A percentile compares a stretch with the other conserved stretches of the same genome.
Conservation (phyloP, 2,888 invertebrate species). For the Mystacides longicornis region DNA sequence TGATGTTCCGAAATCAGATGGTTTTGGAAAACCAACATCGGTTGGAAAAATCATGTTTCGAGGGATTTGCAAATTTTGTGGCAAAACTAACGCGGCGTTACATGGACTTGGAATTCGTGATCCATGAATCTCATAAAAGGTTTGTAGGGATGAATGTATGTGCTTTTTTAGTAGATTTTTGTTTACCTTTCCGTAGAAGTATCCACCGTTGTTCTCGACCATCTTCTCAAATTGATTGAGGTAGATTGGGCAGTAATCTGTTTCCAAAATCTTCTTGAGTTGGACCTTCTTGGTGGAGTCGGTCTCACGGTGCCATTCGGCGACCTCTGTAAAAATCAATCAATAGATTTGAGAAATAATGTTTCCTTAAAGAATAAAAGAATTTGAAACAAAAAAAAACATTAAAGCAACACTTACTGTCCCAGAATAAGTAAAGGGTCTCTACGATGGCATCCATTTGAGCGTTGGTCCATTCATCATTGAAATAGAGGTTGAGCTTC, state of each 20-base stretch:
- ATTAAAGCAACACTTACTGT: too few relatives aligned
- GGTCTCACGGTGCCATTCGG: conserved; percentile 26
- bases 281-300: conserved; percentile 24
- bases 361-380: neutral
- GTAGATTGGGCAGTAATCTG: conserved; percentile 26
- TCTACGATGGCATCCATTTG: conserved; percentile 42
- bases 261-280: conserved; percentile 24
- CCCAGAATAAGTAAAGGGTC: conserved; percentile 43
- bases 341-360: neutral
- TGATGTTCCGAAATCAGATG: too few relatives aligned
- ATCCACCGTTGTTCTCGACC: conserved; percentile 27
- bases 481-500: conserved; percentile 41
- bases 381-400: too few relatives aligned
- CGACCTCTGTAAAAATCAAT: conserved; percentile 10
- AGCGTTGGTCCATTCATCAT: conserved; percentile 43
- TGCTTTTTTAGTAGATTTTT: too few relatives aligned
- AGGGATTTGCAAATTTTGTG: too few relatives aligned
- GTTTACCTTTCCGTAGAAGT: conserved; percentile 29
- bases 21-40: too few relatives aligned
- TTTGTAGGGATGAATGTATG: too few relatives aligned
- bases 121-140: too few relatives aligned
- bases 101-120: too few relatives aligned
- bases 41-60: too few relatives aligned
- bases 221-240: conserved; percentile 27
- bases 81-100: too few relatives aligned